These are phyloP conservation scores for Calliopsis andreniformis DNA, from an alignment of 1,140 invertebrate species.

Conservation along the genomic window DNA sequence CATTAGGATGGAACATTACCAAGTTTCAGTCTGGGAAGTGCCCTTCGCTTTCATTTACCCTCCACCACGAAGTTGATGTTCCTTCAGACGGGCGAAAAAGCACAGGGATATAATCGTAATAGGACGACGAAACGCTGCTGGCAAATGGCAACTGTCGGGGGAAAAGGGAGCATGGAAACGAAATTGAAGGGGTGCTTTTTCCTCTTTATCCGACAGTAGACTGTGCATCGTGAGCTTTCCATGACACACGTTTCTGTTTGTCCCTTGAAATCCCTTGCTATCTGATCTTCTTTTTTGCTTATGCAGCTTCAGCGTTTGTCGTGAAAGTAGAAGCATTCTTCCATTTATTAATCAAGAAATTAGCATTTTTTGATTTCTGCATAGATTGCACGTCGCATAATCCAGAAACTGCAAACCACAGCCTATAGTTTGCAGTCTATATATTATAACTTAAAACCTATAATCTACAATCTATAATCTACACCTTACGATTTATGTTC, in stretches of 20 bases:
- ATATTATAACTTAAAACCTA: too few relatives aligned
- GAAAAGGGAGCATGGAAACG: not conserved
- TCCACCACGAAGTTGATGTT: conserved; percentile 23
- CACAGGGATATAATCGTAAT: conserved; percentile 10
- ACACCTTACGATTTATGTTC: too few relatives aligned
- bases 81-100: conserved; percentile 6
- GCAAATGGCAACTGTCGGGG: not conserved
- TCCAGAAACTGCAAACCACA: too few relatives aligned
- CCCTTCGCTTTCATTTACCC: conserved; percentile 31
- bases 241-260: not conserved
- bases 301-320: too few relatives aligned
- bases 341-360: too few relatives aligned
- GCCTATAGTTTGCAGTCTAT: too few relatives aligned
- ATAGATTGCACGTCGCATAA: too few relatives aligned
- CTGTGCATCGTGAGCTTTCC: not conserved
- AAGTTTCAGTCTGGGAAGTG: conserved; percentile 15
- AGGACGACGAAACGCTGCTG: conserved; percentile 1
- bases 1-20: conserved; percentile 46
- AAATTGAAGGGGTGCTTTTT: conserved; percentile 3
- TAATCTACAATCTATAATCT: too few relatives aligned
- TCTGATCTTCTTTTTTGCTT: not conserved
- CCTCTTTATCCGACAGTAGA: not conserved
- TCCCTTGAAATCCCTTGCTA: not conserved
- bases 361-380: too few relatives aligned
- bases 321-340: too few relatives aligned